Evolutionary conservation across 1,140 invertebrate genomes (phyloP).

Genomic region (Anoplophora glabripennis): DNA sequence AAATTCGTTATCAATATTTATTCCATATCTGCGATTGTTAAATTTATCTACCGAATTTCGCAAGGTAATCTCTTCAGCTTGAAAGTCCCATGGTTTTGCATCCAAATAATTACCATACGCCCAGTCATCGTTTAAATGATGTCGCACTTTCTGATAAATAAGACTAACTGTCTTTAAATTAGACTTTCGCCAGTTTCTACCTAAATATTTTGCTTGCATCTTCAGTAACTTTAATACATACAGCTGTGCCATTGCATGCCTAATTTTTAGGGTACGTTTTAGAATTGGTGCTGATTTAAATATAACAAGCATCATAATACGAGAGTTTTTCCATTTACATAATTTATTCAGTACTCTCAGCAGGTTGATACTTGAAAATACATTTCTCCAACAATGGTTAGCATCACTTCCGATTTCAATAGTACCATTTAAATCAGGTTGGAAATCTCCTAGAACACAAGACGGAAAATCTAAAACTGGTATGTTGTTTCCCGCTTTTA

Average conservation of each 20-base stretch:
- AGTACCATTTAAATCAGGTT: constrained; percentile 91
- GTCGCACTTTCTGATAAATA: constrained; percentile 95
- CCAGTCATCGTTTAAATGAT: constrained; percentile 98
- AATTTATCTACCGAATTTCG: constrained; percentile 93
- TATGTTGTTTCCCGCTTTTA: constrained; percentile 93
- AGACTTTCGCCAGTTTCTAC: constrained; percentile 96
- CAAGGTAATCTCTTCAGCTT: constrained; percentile 94
- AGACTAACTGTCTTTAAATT: constrained; percentile 99
- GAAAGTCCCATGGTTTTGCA: constrained; percentile 97
- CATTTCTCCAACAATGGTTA: constrained; percentile 93
- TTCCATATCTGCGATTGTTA: constrained; percentile 78
- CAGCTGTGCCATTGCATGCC: constrained; percentile 96
- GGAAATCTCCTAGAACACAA: constrained; percentile 93
- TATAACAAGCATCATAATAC: constrained; percentile 99
- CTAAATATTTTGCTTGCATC: constrained; percentile 99
- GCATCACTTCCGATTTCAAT: constrained; percentile 86
- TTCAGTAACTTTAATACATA: constrained; percentile 97
- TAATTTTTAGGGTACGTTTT: constrained; percentile 92
- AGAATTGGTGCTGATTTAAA: constrained; percentile 99
- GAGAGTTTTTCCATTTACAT: constrained; percentile 98
- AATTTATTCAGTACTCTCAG: constrained; percentile 96
- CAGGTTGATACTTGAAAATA: constrained; percentile 97
- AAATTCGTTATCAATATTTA: constrained; percentile 59
- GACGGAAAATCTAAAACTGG: constrained; percentile 93
- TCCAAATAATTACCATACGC: constrained; percentile 97